Base-by-base conservation (phyloP, 2,797 vertebrate species). In the Semotilus atromaculatus region DNA sequence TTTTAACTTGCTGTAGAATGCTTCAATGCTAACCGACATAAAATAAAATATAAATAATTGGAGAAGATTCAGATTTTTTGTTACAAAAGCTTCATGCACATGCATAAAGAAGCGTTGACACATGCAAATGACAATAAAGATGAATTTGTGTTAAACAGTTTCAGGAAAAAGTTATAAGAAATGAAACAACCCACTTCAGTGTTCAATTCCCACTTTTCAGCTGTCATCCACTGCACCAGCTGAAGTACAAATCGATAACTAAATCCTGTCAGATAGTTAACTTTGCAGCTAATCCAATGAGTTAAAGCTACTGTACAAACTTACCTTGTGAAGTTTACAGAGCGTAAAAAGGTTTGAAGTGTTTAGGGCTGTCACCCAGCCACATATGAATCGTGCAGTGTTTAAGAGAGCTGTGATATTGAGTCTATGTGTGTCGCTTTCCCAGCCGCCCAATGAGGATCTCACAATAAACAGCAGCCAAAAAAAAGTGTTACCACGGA, bases 401-500 rank as follows among this genome's bases (percentile, higher is more conserved):
- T 83, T 73, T 85, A 81, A 82, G 48, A 51, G 84, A 85, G 86
- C 92, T 92, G 92, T 91, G 82, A 90, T 91, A 92, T 86, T 58
- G 85, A 81, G 88, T 89, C 91, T 91, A 92, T 97, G 95, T 96
- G 89, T 85, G 90, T 90, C 76, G 89, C 92, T 91, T 94, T 95
- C 94, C 94, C 94, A 88, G 95, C 90, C 92, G 91, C 95, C 95
- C 92, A 93, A 93, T 95, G 95, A 95, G 94, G 95, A 96, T 95
- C 95, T 89, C 94, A 94, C 94, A 93, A 96, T 93, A 93, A 96
- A 96, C 93, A 94, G 92, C 72, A 73, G 93, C 92, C 93, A 97
- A 96, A 97, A 97, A 95, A 96, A 91, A 94, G 90, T 90, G 97
- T 99, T 97, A 96, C 97, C 97, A 95, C 94, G 96, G 97, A 96